phyloP scores from a whole-genome alignment of 92 coral and sea anemone genomes.

The Chrysogorgia sp. region DNA sequence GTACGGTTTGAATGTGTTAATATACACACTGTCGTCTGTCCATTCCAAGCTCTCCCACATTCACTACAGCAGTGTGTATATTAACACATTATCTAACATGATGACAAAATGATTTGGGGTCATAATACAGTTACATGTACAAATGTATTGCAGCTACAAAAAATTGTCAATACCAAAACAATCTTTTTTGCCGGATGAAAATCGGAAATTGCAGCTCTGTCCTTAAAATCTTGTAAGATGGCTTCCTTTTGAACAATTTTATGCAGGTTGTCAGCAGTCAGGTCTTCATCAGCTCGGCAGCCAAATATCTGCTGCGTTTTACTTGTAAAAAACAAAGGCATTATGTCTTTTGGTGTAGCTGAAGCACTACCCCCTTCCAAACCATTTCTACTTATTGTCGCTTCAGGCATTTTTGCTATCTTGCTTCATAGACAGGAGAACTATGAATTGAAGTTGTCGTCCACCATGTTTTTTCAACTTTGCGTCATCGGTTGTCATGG shows the following conservation, averaged over 20 bases:
- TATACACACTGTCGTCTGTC: too few relatives aligned
- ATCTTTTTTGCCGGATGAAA: slow-evolving; percentile 94
- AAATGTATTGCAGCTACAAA: neutral
- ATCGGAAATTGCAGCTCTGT: slow-evolving; percentile 97
- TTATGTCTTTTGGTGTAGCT: slow-evolving; percentile 75
- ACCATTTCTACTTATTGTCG: slow-evolving; percentile 57
- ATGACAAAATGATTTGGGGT: too few relatives aligned
- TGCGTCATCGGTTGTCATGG: neutral
- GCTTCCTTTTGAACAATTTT: slow-evolving; percentile 81
- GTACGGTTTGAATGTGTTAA: too few relatives aligned
- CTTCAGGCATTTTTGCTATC: slow-evolving; percentile 75
- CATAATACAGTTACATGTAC: neutral
- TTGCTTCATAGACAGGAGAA: neutral
- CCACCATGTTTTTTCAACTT: neutral
- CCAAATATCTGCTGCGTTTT: slow-evolving; percentile 97
- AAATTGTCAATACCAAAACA: slow-evolving; percentile 70
- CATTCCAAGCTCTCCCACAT: too few relatives aligned
- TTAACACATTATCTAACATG: too few relatives aligned
- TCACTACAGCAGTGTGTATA: too few relatives aligned
- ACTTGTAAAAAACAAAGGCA: slow-evolving; percentile 97
- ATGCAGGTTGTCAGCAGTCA: slow-evolving; percentile 88
- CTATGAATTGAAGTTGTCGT: neutral
- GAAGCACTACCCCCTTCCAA: slow-evolving; percentile 79
- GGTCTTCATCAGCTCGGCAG: slow-evolving; percentile 98
- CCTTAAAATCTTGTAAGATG: slow-evolving; percentile 85